phyloP scores from a whole-genome alignment of 2,888 invertebrate genomes.

The Ichneumoninae sp. region DNA sequence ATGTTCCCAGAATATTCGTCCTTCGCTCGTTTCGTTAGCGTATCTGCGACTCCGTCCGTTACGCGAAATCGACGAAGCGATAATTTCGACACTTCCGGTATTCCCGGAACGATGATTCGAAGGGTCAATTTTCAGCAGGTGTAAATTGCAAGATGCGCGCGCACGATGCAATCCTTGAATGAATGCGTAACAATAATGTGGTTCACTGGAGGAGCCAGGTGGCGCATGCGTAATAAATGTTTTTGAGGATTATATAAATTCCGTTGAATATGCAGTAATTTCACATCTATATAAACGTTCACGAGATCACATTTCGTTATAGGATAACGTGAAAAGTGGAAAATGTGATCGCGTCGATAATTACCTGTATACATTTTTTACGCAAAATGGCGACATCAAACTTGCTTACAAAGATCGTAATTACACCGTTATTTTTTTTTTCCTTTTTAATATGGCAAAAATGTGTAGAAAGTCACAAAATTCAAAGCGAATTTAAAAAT shows the following conservation, averaged over 20 bases:
- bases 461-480: no score
- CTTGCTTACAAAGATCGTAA: no score
- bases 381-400: no score
- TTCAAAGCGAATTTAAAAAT: no score
- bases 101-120: constrained; percentile 38
- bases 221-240: constrained; percentile 47
- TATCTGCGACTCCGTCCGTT: constrained; percentile 9
- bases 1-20: neutral
- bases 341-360: no score
- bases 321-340: no score
- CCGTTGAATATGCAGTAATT: constrained; percentile 18
- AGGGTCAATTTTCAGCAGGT: constrained; percentile 39
- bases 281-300: no score
- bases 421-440: no score
- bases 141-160: constrained; percentile 38
- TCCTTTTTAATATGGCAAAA: no score
- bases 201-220: constrained; percentile 13
- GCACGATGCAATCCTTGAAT: constrained; percentile 63
- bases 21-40: neutral
- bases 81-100: constrained; percentile 42
- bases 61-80: neutral
- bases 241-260: constrained; percentile 49
- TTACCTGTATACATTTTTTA: no score
- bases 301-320: no score
- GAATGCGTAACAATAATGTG: constrained; percentile 48